Evolutionary conservation across 2,888 invertebrate species (phyloP).

Genomic region (Apodemia hepburni): DNA sequence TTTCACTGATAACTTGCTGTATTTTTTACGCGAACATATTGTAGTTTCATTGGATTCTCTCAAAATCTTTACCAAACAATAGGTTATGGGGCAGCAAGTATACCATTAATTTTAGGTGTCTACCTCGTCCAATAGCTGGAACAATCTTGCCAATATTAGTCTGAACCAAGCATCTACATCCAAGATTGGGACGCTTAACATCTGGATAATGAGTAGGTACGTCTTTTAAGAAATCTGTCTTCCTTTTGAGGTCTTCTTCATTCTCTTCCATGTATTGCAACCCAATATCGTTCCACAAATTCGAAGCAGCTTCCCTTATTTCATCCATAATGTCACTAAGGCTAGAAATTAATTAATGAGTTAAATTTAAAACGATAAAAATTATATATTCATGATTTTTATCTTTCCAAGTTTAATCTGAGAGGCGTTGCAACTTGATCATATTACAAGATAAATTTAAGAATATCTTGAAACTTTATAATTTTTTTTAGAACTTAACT

Average conservation of each 20-base stretch:
- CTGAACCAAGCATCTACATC: conserved; percentile 90
- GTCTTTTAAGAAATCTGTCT: conserved; percentile 86
- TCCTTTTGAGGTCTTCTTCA: conserved; percentile 91
- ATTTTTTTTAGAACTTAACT: too few species aligned
- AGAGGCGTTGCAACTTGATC: not conserved
- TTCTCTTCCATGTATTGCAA: conserved; percentile 91
- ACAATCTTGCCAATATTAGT: conserved; percentile 87
- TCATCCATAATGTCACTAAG: conserved; percentile 90
- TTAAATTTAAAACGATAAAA: too few species aligned
- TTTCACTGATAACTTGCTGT: too few species aligned
- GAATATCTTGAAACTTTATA: too few species aligned
- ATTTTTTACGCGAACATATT: too few species aligned
- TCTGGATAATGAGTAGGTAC: conserved; percentile 87
- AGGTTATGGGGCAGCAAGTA: too few species aligned
- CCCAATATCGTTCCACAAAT: conserved; percentile 87
- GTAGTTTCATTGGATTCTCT: too few species aligned
- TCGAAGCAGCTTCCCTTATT: conserved; percentile 81
- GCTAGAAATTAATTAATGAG: conserved; percentile 46
- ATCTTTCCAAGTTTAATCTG: too few species aligned
- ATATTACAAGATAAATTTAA: conserved; percentile 23
- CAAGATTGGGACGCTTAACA: conserved; percentile 90
- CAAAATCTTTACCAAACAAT: too few species aligned
- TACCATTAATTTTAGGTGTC: not conserved
- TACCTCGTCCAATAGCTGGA: conserved; percentile 82
- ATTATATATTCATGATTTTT: too few species aligned